Base-by-base conservation (phyloP, 2,888 invertebrate genomes). In the Muschampia plurimacula region DNA sequence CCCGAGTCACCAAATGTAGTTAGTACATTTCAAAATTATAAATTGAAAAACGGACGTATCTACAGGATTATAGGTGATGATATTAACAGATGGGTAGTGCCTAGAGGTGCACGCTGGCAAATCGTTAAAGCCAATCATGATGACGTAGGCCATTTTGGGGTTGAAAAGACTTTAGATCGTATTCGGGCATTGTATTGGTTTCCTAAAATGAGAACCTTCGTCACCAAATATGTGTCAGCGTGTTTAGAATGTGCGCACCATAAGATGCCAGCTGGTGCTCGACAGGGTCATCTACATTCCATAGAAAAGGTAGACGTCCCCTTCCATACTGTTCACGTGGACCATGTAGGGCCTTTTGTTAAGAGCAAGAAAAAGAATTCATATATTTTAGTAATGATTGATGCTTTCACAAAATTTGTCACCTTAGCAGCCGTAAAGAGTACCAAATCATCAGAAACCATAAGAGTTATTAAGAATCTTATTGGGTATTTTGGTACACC, bases 141-240 rank as follows among this genome's bases (percentile, higher is more conserved):
- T 44, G 79, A 80, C 8, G 57, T 79, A 0, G 79, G 80, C 4
- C 79, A 78, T 70, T 78, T 49, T 39, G 77, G 76, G 2, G 76
- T 71, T 4, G 73, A 75, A 4, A 81, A 76, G 59, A 80, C 79
- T 0, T 44, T 81, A 12, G 57, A 77, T 22, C 74, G 75, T 8
- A 75, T 82, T 2, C 65, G 55, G 39, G 39, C 67, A n/a, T 39
- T 62, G 22, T 82, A 69, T 73, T 82, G 81, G 81, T 82, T 82
- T 67, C 55, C 55, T 7, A 55, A 55, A 22, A 55, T 55, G 55
- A 15, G 9, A 2, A 55, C 6, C 6, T 55, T 55, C 15, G 9
- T 55, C 8, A n/a, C 6, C 8, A 55, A 55, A 22, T 55, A 55
- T 22, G 55, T 55, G 6, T 15, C 55, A 8, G n/a, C 55, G 9